Evolutionary conservation across 2,888 invertebrate genomes (phyloP), one percentile per base, ranked within the genome.

Genomic region (Panzeria rudis): DNA sequence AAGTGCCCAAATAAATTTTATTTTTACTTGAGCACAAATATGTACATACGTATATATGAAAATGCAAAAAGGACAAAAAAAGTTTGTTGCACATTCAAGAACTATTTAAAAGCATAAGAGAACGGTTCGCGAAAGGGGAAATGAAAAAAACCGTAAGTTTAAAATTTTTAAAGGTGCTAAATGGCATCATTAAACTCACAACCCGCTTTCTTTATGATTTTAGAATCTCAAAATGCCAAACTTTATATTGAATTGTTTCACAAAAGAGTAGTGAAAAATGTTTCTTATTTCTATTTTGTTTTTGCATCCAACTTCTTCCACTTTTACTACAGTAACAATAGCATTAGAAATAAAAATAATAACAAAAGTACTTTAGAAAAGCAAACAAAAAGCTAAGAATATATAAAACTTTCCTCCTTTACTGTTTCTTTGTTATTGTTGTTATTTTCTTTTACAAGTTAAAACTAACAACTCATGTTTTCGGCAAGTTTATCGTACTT

Each of bases 391-490:
- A 56, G 23, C 66, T 32, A 13, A 20, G n/a, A 8, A 44, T 78
- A 72, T 47, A 56, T 50, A 73, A 72, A 87, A 87, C 82, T 86
- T 87, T 86, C n/a, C 9, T 38, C n/a, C 13, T 38, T 29, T 54
- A 23, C 44, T 59, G 59, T 47, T 75, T 44, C 44, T 9, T 47
- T 32, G 44, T 56, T 38, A 8, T 50, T 35, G 47, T 47, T 61
- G 35, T 77, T 68, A 2, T 29, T 78, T 78, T 84, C 80, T 73
- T 68, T 78, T 44, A 20, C 64, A 80, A 85, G 64, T 84, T 84
- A 83, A 84, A 87, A 83, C 84, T 82, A 86, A 86, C 86, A 87
- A 82, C 80, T 87, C 87, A 84, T 86, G 87, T 86, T 86, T 86
- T 86, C 64, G 68, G 73, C 68, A 84, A 78, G 78, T 86, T 84